phyloP scores from a whole-genome alignment of 2,113 vertebrate genomes.

The Macaca mulatta region DNA sequence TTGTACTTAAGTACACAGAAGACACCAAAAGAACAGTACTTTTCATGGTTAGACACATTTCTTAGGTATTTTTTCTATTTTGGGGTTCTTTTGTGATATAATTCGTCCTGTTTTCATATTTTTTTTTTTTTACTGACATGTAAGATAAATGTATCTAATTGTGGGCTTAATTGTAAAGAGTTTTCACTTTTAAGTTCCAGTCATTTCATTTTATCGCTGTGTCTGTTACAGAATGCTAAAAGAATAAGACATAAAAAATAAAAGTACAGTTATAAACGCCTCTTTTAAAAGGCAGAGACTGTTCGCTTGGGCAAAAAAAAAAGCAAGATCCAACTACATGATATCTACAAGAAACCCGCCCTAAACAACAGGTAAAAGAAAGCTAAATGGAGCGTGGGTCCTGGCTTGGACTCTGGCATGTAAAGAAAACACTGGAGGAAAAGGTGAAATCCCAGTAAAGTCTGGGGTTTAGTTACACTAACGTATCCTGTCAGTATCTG shows the following conservation, averaged over 20 bases:
- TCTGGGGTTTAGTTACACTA: not conserved
- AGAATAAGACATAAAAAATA: not conserved
- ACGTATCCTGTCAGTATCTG: not conserved
- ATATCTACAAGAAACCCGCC: not conserved
- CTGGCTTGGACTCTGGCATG: not conserved
- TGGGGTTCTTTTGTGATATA: not conserved
- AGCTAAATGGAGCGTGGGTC: not conserved
- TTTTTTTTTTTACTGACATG: not conserved
- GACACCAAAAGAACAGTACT: conserved; percentile 28
- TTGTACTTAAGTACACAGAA: conserved; percentile 98
- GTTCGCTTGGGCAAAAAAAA: not conserved
- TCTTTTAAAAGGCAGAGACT: not conserved
- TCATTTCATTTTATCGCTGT: not conserved
- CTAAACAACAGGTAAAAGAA: not conserved
- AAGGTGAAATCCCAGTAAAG: not conserved
- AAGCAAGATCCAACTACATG: not conserved
- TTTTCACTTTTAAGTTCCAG: not conserved
- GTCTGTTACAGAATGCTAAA: not conserved
- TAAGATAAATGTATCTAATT: not conserved
- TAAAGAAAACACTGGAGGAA: too few species aligned
- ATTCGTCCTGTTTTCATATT: not conserved
- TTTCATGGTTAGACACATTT: not conserved
- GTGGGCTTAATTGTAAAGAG: not conserved
- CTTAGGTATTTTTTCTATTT: not conserved
- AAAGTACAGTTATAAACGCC: conserved; percentile 48